Conservation (phyloP, 1,140 invertebrate genomes). For the Drosophila sproati region DNA sequence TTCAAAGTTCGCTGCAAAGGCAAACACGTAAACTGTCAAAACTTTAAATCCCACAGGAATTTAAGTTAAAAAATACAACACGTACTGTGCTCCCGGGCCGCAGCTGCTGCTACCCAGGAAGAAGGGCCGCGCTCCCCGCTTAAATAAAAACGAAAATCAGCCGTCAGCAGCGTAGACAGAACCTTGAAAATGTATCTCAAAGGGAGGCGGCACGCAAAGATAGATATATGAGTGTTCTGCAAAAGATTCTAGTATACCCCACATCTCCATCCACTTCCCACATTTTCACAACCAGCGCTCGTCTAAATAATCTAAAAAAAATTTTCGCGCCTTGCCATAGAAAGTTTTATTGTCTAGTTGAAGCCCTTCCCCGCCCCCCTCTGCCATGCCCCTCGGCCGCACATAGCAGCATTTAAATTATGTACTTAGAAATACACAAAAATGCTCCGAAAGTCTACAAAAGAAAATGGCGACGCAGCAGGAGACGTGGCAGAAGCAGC, state of each 20-base stretch:
- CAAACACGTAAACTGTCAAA: conserved; percentile 84
- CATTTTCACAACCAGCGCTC: conserved; percentile 16
- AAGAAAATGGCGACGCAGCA: conserved; percentile 77
- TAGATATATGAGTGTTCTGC: conserved; percentile 52
- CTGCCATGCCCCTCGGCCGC: background rate
- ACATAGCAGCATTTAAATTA: conserved; percentile 80
- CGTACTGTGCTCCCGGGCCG: conserved; percentile 63
- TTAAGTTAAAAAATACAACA: conserved; percentile 83
- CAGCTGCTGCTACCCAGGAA: conserved; percentile 57
- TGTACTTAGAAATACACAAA: conserved; percentile 84
- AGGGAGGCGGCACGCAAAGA: conserved; percentile 23
- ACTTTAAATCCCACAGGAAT: conserved; percentile 82
- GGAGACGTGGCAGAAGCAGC: conserved; percentile 40
- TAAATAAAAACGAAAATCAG: conserved; percentile 39
- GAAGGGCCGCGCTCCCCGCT: conserved; percentile 2
- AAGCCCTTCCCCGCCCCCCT: conserved; percentile 13
- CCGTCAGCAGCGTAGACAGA: conserved; percentile 42
- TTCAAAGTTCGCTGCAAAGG: conserved; percentile 79
- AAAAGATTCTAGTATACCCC: conserved; percentile 47
- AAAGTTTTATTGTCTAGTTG: conserved; percentile 78
- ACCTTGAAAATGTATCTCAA: conserved; percentile 78
- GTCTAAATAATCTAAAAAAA: conserved; percentile 79
- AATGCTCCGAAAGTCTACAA: conserved; percentile 77
- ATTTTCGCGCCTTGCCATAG: conserved; percentile 76
- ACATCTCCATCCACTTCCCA: conserved; percentile 1